These are phyloP conservation scores for Rhea pennata DNA, from an alignment of 2,113 vertebrate genomes.

Conservation along the genomic window DNA sequence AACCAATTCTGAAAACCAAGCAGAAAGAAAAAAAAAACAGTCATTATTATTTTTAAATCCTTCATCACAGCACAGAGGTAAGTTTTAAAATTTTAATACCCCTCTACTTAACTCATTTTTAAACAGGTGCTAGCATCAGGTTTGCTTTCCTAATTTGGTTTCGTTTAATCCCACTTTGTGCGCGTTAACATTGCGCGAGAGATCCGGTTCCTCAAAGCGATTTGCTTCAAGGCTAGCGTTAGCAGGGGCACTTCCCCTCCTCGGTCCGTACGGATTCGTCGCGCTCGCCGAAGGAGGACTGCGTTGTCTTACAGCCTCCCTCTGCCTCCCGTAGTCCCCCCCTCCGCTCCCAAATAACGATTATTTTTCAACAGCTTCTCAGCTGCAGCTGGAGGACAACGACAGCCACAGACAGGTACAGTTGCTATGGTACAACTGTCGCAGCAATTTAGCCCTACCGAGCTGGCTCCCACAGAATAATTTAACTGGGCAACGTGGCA, in stretches of 20 bases:
- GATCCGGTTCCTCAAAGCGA: not conserved
- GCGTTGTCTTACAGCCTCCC: not conserved
- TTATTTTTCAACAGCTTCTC: not conserved
- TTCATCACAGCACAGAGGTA: conserved; percentile 21
- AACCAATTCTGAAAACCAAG: conserved; percentile 50
- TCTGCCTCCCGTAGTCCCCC: not conserved
- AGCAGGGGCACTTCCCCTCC: not conserved
- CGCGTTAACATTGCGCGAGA: not conserved
- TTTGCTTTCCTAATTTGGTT: not conserved
- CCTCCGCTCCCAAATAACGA: not conserved
- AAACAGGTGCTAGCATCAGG: conserved; percentile 18
- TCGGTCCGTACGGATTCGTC: not conserved
- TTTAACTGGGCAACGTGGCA: not conserved
- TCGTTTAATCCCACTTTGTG: not conserved
- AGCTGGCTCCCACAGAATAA: not conserved
- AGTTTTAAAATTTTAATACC: conserved; percentile 39
- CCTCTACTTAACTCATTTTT: conserved; percentile 6
- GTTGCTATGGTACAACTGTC: not conserved
- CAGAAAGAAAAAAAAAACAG: not conserved
- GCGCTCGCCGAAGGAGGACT: rapidly evolving
- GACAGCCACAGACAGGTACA: conserved; percentile 6
- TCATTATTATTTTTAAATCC: conserved; percentile 52
- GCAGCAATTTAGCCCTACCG: not conserved
- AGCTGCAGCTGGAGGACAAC: not conserved
- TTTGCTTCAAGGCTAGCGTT: not conserved